Evolutionary conservation across 2,888 invertebrate species (phyloP).

Genomic region (Drosophila longiperda): DNA sequence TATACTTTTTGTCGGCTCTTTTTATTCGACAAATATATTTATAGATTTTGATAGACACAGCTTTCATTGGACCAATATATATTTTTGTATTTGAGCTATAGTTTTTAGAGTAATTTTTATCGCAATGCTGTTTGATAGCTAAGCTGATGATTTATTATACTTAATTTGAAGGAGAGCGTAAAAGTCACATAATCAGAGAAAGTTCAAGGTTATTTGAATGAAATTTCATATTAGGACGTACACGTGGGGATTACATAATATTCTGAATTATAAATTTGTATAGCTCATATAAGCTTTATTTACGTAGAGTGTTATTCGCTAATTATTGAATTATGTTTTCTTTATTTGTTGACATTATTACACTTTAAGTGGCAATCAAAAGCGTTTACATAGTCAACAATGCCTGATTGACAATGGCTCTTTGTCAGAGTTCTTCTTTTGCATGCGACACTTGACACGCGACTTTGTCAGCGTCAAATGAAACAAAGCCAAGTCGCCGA

Average conservation of each 20-base stretch:
- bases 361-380: constrained; percentile 59
- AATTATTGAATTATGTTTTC: constrained; percentile 17
- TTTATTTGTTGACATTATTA: constrained; percentile 47
- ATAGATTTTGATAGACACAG: constrained; percentile 55
- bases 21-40: constrained; percentile 41
- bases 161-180: not conserved
- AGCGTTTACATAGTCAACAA: constrained; percentile 37
- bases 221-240: not conserved
- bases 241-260: not conserved
- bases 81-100: constrained; percentile 5
- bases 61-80: not conserved
- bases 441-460: constrained; percentile 70
- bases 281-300: constrained; percentile 21
- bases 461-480: constrained; percentile 52
- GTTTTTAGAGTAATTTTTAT: not conserved
- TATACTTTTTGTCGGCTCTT: constrained; percentile 29
- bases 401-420: constrained; percentile 26
- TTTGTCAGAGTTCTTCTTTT: constrained; percentile 11
- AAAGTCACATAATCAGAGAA: not conserved
- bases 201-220: constrained; percentile 3
- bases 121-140: constrained; percentile 7
- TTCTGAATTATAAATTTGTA: constrained; percentile 16
- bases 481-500: constrained; percentile 27
- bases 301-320: constrained; percentile 1
- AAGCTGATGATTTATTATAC: constrained; percentile 42